A percentile compares a stretch with the other conserved stretches of the same genome.
These are phyloP conservation scores for Petrocephalus sullivani DNA, from an alignment of 2,797 vertebrate species.

Conservation along the genomic window DNA sequence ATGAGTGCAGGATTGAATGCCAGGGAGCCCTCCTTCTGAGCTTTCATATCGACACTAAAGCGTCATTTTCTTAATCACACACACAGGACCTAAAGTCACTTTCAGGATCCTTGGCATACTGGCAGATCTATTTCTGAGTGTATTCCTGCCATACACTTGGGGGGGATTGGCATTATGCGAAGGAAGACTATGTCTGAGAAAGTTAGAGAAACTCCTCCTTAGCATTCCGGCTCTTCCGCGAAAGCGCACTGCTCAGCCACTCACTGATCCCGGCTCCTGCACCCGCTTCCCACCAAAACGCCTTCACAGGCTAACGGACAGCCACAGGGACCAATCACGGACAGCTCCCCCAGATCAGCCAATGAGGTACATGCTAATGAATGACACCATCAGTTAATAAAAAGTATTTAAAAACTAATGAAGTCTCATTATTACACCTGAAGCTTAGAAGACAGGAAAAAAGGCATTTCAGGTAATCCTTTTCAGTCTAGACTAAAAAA, in stretches of 20 bases:
- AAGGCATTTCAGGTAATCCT: background rate
- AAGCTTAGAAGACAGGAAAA: background rate
- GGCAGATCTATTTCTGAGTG: background rate
- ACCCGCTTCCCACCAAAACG: slow-evolving; percentile 70
- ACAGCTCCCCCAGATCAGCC: background rate
- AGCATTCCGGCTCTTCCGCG: slow-evolving; percentile 74
- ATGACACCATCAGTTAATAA: background rate
- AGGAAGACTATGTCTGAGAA: background rate
- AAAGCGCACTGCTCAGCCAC: slow-evolving; percentile 74
- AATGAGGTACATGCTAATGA: background rate
- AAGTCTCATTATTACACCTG: background rate
- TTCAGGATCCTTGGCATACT: background rate
- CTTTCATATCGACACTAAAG: background rate
- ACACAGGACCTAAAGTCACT: background rate
- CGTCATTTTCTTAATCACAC: background rate
- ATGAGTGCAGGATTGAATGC: background rate
- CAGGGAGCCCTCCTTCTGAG: background rate
- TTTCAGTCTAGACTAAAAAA: background rate
- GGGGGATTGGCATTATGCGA: background rate
- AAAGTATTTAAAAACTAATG: background rate
- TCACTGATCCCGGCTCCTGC: slow-evolving; percentile 74
- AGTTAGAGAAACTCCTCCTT: slow-evolving; percentile 49
- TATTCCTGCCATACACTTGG: background rate
- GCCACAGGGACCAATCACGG: background rate
- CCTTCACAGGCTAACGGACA: slow-evolving; percentile 39